Evolutionary conservation across 2,797 vertebrate species (phyloP), one percentile per base, ranked within the genome.

Genomic region (Melanogrammus aeglefinus): DNA sequence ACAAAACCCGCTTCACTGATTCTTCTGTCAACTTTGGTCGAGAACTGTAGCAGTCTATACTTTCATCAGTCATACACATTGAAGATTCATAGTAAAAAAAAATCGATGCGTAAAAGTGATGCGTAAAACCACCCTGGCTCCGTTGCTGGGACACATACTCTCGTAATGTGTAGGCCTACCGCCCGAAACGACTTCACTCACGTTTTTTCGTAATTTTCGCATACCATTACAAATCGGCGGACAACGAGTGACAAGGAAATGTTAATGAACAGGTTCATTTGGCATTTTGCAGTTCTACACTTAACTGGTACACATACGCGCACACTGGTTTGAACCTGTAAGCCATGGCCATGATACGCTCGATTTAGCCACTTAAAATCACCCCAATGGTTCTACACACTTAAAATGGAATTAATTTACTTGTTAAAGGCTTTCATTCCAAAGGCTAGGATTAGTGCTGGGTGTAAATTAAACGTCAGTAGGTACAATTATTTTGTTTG

Each of bases 101-200:
- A 66, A 1, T 18, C 29, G 2, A 33, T 84, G 83, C 77, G 79
- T 81, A 88, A 89, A 88, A 78, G 73, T 57, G 36, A 4, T 78
- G 85, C 79, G 75, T 85, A 84, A 88, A 88, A 80, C 70, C 76
- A 36, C 6, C 2, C 75, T 77, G 36, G 27, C 66, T 72, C 82
- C 80, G 73, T 73, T 21, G 14, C 75, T 18, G 69, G 78, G 0
- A 81, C 13, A 57, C 35, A 79, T 69, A 27, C 69, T 1, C 29
- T 71, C 51, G 21, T 4, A n/a, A 63, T 63, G 21, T n/a, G 14
- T 18, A 51, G 14, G 44, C 4, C 14, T 51, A 51, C 18, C 44
- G 14, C 44, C 44, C 16, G 44, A 51, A 51, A 51, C 44, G 44
- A 18, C 4, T 51, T 18, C 44, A 51, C 44, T 51, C 44, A 51